A percentile compares a stretch with the other conserved stretches of the same genome.
Evolutionary conservation across 2,888 invertebrate genomes (phyloP).

Genomic region (Amphipoea oculea): DNA sequence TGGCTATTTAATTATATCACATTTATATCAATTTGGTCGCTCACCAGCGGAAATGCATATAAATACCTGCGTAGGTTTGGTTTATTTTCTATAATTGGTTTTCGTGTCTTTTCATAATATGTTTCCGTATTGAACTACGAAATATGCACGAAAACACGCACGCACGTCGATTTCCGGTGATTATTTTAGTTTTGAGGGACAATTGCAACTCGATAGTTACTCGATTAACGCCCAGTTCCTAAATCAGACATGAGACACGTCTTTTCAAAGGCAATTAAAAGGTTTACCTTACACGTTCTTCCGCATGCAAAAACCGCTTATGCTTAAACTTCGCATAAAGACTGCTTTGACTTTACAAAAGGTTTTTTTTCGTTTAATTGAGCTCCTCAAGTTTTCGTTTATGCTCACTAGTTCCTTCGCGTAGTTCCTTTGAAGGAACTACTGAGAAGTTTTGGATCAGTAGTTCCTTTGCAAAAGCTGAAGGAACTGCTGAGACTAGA

Average conservation of each 20-base stretch:
- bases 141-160: slow-evolving; percentile 43
- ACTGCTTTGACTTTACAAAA: neutral
- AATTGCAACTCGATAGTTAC: neutral
- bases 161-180: slow-evolving; percentile 44
- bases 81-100: slow-evolving; percentile 44
- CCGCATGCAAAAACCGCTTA: neutral
- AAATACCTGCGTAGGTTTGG: slow-evolving; percentile 3
- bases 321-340: neutral
- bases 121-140: slow-evolving; percentile 45
- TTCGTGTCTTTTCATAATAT: slow-evolving; percentile 34
- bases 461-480: no score
- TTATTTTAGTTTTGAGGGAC: slow-evolving; percentile 52
- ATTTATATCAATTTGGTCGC: neutral
- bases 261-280: neutral
- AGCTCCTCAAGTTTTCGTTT: no score
- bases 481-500: no score
- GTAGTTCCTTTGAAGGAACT: no score
- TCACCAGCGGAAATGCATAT: slow-evolving; percentile 17
- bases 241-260: slow-evolving; percentile 9
- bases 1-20: neutral
- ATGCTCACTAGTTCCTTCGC: no score
- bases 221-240: neutral
- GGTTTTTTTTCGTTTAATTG: no score
- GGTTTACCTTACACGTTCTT: no score
- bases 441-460: no score